These are phyloP conservation scores for Pseudachorutes palmiensis DNA, from an alignment of 1,140 invertebrate genomes.

Conservation along the genomic window DNA sequence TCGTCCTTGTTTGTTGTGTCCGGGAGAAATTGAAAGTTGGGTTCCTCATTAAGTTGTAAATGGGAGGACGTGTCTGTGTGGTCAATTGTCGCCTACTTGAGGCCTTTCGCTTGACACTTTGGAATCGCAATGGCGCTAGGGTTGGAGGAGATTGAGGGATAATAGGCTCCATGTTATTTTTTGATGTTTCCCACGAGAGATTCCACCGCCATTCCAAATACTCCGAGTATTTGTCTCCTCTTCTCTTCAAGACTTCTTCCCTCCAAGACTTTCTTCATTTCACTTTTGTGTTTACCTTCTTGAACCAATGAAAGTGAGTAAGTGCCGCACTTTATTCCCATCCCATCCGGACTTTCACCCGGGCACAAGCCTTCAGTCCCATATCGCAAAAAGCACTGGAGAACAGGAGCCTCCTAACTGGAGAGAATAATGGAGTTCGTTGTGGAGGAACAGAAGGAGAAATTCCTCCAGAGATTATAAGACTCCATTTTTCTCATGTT, in stretches of 20 bases:
- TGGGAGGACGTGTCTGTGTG: neutral
- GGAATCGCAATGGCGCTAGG: slow-evolving; percentile 21
- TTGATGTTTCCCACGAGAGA: slow-evolving; percentile 34
- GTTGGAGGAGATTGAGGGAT: slow-evolving; percentile 29
- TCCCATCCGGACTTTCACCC: slow-evolving; percentile 12
- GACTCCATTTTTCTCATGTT: slow-evolving; percentile 32
- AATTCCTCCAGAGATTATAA: slow-evolving; percentile 34
- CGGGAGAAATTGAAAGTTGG: too few relatives aligned
- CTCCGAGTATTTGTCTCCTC: slow-evolving; percentile 23
- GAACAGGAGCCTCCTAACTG: too few relatives aligned
- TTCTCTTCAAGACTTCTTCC: neutral
- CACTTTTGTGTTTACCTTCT: slow-evolving; percentile 12
- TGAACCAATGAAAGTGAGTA: slow-evolving; percentile 9
- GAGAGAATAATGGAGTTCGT: too few relatives aligned
- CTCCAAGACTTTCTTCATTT: slow-evolving; percentile 15
- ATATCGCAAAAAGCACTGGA: too few relatives aligned
- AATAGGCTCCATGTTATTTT: slow-evolving; percentile 35
- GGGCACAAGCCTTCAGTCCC: neutral
- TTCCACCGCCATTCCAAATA: slow-evolving; percentile 20
- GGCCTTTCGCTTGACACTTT: slow-evolving; percentile 14
- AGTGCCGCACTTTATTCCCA: slow-evolving; percentile 3
- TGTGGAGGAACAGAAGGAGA: slow-evolving; percentile 1
- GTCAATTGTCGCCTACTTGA: neutral
- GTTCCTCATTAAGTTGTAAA: slow-evolving; percentile 4
- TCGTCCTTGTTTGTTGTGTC: too few relatives aligned